phyloP scores from a whole-genome alignment of 2,113 vertebrate species.

The Protomyctophum bolini region DNA sequence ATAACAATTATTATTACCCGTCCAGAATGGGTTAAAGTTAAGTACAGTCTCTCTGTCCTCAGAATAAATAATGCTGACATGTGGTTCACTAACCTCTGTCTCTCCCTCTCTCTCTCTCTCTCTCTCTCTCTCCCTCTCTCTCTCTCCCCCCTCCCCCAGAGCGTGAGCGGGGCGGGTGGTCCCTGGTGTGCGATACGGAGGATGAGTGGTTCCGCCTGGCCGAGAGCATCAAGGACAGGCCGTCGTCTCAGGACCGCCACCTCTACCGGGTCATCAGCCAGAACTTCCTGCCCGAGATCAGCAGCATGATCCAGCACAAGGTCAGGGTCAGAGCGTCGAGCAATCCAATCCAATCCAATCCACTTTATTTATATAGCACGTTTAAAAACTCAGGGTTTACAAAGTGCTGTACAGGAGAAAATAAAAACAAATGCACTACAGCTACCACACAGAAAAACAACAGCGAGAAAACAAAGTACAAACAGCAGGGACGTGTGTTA shows the following conservation, averaged over 20 bases:
- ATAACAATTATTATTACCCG: no score
- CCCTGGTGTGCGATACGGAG: constrained; percentile 93
- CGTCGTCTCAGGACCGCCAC: constrained; percentile 90
- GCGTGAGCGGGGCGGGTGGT: constrained; percentile 85
- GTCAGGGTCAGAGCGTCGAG: constrained; percentile 71
- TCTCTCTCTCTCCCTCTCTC: not conserved
- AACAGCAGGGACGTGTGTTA: no score
- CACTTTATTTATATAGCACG: no score
- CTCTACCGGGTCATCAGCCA: constrained; percentile 95
- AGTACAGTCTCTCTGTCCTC: not conserved
- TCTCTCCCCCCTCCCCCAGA: constrained; percentile 42
- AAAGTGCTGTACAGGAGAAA: no score
- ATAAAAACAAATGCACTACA: no score
- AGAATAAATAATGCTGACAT: not conserved
- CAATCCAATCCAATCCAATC: no score
- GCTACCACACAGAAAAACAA: no score
- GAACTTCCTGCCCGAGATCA: constrained; percentile 97
- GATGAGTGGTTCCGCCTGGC: constrained; percentile 93
- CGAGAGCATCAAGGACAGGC: constrained; percentile 92
- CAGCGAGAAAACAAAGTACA: no score
- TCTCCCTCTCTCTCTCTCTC: not conserved
- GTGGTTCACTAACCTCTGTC: not conserved
- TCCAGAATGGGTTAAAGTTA: no score
- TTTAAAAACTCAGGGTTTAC: no score
- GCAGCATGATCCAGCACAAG: constrained; percentile 97